Percentiles rank a stretch among this genome's conserved stretches.
These are phyloP conservation scores for Tipula confusa DNA, from an alignment of 2,888 invertebrate species.

Conservation along the genomic window DNA sequence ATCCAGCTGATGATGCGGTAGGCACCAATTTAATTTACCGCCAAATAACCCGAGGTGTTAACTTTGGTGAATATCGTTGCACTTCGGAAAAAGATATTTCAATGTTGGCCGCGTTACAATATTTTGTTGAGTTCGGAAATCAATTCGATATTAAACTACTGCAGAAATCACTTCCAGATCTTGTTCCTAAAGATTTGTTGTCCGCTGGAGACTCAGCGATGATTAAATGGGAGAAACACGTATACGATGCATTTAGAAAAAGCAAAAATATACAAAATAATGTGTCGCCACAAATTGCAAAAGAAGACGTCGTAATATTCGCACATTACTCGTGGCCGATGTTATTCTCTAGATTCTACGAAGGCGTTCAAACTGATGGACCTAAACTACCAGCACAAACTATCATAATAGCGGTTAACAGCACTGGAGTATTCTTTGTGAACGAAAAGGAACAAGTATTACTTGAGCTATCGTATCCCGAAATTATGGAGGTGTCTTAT, in stretches of 20 bases:
- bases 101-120: constrained; percentile 84
- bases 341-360: constrained; percentile 89
- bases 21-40: constrained; percentile 87
- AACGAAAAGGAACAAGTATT: constrained; percentile 89
- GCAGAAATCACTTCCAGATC: constrained; percentile 39
- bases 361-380: constrained; percentile 74
- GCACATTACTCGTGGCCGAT: constrained; percentile 92
- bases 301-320: constrained; percentile 86
- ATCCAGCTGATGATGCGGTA: constrained; percentile 72
- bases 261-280: constrained; percentile 67
- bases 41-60: constrained; percentile 81
- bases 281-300: constrained; percentile 64
- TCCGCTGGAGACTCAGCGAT: constrained; percentile 59
- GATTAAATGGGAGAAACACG: constrained; percentile 67
- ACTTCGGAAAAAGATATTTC: constrained; percentile 78
- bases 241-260: constrained; percentile 65
- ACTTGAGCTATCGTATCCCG: constrained; percentile 74
- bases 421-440: constrained; percentile 87
- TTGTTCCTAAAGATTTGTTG: constrained; percentile 44
- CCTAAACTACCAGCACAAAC: constrained; percentile 63
- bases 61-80: constrained; percentile 88
- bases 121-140: constrained; percentile 76
- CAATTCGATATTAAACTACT: constrained; percentile 58
- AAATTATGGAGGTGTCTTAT: constrained; percentile 67
- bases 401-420: constrained; percentile 89